phyloP scores from a whole-genome alignment of 2,113 vertebrate genomes.

The Cepphus grylle region DNA sequence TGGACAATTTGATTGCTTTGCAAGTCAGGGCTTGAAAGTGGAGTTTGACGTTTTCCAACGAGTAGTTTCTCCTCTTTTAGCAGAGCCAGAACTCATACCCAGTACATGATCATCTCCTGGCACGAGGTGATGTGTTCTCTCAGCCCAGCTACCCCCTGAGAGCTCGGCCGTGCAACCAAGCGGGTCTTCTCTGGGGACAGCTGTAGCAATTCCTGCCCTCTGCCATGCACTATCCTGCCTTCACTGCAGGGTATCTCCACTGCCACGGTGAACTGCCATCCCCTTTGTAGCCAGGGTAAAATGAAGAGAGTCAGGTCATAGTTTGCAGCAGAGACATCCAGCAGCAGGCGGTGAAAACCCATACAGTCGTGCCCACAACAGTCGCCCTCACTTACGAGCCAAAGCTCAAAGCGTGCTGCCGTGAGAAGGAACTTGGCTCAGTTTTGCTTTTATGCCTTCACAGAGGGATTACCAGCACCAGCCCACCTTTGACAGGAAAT shows the following conservation, averaged over 20 bases:
- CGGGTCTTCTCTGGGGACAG: neutral
- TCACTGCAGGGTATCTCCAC: neutral
- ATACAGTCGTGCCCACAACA: accelerated
- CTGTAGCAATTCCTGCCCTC: neutral
- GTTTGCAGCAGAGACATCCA: neutral
- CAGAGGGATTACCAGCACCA: neutral
- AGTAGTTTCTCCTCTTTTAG: neutral
- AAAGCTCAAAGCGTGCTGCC: neutral
- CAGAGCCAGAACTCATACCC: neutral
- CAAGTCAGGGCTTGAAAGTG: neutral
- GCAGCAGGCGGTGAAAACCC: neutral
- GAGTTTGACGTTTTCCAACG: neutral
- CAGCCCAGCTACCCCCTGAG: neutral
- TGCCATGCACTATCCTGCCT: neutral
- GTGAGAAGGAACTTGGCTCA: neutral
- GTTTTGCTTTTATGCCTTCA: neutral
- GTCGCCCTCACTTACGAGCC: accelerated
- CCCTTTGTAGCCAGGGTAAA: neutral
- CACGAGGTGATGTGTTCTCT: accelerated
- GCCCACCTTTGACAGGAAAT: neutral
- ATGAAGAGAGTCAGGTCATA: neutral
- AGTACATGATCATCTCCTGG: neutral
- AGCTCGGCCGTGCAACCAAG: neutral
- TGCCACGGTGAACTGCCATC: neutral
- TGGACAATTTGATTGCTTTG: neutral